Evolutionary conservation across 2,888 invertebrate species (phyloP).

Genomic region (Ferrisia virgata): DNA sequence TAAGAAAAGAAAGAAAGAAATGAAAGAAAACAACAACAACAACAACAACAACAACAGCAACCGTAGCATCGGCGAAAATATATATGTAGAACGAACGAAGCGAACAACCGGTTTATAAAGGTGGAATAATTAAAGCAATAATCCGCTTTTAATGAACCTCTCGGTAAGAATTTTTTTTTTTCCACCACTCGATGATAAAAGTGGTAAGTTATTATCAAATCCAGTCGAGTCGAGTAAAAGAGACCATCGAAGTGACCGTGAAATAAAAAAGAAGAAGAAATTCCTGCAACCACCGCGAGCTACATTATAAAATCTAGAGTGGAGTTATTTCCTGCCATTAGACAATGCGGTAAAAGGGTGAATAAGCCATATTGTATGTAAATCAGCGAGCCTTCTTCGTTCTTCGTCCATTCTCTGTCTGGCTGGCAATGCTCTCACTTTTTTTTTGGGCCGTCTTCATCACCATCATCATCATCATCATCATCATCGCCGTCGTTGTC

Average conservation of each 20-base stretch:
- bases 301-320: background rate
- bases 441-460: background rate
- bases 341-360: background rate
- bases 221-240: background rate
- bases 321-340: background rate
- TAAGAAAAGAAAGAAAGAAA: background rate
- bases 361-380: conserved; percentile 2
- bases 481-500: too few relatives aligned
- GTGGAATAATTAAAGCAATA: conserved; percentile 12
- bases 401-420: background rate
- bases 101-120: conserved; percentile 16
- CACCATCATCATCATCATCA: too few relatives aligned
- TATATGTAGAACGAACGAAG: background rate
- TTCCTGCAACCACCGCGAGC: background rate
- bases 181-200: background rate
- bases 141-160: conserved; percentile 8
- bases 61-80: background rate
- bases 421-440: background rate
- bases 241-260: conserved; percentile 2
- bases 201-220: background rate
- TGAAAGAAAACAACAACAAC: background rate
- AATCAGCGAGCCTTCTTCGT: background rate
- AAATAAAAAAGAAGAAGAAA: background rate
- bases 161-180: background rate
- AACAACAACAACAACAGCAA: too few relatives aligned